phyloP scores from a whole-genome alignment of 2,113 vertebrate species.

The Tyto alba region DNA sequence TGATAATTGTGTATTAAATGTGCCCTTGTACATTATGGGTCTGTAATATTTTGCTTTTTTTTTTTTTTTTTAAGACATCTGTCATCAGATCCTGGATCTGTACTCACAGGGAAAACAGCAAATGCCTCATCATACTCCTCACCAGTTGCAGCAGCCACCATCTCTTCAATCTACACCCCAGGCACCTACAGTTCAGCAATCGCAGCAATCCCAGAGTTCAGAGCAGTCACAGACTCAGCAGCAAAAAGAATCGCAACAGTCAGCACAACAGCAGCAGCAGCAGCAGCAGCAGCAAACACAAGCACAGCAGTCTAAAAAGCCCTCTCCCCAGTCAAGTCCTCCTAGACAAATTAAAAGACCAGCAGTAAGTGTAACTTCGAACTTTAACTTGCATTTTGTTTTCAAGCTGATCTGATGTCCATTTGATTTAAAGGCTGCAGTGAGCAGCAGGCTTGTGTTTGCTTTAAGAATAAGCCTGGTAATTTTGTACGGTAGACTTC shows the following conservation, averaged over 20 bases:
- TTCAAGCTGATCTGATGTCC: neutral
- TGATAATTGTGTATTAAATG: neutral
- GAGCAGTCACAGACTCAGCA: conserved; percentile 68
- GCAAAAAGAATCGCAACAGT: conserved; percentile 67
- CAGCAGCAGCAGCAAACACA: conserved; percentile 65
- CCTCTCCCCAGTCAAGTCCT: conserved; percentile 90
- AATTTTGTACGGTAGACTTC: neutral
- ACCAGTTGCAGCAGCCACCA: conserved; percentile 80
- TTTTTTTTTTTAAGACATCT: conserved; percentile 81
- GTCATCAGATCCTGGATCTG: conserved; percentile 97
- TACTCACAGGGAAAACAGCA: conserved; percentile 98
- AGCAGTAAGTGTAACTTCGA: conserved; percentile 76
- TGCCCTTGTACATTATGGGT: neutral
- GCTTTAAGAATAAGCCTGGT: neutral
- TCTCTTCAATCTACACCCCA: conserved; percentile 73
- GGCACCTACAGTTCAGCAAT: conserved; percentile 63
- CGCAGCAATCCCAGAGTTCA: conserved; percentile 58
- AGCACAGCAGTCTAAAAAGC: conserved; percentile 83
- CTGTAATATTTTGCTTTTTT: neutral
- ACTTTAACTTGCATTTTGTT: neutral
- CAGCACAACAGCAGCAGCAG: conserved; percentile 52
- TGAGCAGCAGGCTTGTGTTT: neutral
- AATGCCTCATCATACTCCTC: conserved; percentile 90
- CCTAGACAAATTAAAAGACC: conserved; percentile 86
- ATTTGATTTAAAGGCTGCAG: neutral